Conservation (phyloP, 2,113 vertebrate species). For the Ophiodon elongatus region DNA sequence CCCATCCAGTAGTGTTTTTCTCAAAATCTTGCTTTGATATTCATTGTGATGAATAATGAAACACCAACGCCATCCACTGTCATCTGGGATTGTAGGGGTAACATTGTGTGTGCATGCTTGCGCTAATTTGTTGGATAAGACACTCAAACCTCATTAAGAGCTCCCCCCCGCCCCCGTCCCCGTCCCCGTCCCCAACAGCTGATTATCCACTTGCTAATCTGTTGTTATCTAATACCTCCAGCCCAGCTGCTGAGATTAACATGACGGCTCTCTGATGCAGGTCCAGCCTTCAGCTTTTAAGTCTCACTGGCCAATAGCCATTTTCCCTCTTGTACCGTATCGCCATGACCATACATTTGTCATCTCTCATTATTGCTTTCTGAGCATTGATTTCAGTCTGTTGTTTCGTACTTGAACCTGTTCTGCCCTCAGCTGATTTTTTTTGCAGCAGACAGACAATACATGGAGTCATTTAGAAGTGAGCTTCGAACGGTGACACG, state of each 20-base stretch:
- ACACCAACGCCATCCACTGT: background rate
- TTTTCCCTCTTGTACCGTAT: background rate
- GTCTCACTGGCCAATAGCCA: background rate
- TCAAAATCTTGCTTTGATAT: background rate
- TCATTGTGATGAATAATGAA: background rate
- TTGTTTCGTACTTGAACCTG: constrained; percentile 19
- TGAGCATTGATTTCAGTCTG: constrained; percentile 16
- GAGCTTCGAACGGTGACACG: constrained; percentile 44
- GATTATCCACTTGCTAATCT: constrained; percentile 53
- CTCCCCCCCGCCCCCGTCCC: constrained; percentile 1
- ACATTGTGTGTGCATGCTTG: background rate
- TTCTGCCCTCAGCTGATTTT: constrained; percentile 31
- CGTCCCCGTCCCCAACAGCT: constrained; percentile 15
- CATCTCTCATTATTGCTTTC: background rate
- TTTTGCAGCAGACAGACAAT: constrained; percentile 35
- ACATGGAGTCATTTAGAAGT: constrained; percentile 23
- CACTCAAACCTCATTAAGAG: constrained; percentile 36
- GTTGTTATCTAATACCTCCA: constrained; percentile 48
- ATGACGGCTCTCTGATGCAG: constrained; percentile 16
- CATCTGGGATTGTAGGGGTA: background rate
- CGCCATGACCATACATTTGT: background rate
- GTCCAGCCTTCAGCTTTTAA: constrained; percentile 2
- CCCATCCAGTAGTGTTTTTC: background rate
- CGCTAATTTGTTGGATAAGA: constrained; percentile 34
- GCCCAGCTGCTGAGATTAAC: constrained; percentile 41